phyloP scores from a whole-genome alignment of 2,888 invertebrate genomes.

The Eugnorisma glareosa region DNA sequence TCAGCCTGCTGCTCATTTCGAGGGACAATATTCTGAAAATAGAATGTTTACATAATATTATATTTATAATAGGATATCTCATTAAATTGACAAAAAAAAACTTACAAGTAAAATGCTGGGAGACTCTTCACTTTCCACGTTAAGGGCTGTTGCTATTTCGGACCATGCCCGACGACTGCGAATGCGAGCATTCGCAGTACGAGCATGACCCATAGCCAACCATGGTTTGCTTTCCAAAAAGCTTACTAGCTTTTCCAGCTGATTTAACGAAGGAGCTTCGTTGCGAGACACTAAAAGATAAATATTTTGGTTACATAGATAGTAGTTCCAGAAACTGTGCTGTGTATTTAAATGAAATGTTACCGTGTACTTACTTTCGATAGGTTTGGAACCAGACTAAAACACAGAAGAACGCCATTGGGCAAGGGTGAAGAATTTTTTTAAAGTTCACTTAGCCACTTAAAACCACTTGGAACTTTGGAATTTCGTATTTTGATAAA shows the following conservation, averaged over 20 bases:
- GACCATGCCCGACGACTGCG: too few relatives aligned
- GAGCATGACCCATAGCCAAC: conserved; percentile 1
- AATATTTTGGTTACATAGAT: background rate
- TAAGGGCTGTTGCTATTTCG: too few relatives aligned
- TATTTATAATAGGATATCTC: too few relatives aligned
- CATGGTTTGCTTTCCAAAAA: background rate
- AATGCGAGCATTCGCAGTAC: too few relatives aligned
- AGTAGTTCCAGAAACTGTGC: background rate
- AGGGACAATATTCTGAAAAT: background rate
- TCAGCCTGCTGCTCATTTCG: too few relatives aligned
- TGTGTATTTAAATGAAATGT: background rate
- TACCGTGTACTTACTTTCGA: background rate
- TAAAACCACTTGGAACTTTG: background rate
- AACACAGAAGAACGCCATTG: background rate
- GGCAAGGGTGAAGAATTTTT: background rate
- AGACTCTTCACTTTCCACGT: background rate
- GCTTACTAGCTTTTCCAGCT: background rate
- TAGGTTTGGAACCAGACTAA: background rate
- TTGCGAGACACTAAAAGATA: background rate
- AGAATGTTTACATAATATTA: too few relatives aligned
- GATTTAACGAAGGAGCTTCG: background rate
- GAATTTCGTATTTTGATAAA: background rate
- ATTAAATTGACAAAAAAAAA: background rate
- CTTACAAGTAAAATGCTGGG: background rate
- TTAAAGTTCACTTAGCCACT: background rate